Percentiles rank a stretch among this genome's conserved stretches.
phyloP scores from a whole-genome alignment of 2,113 vertebrate species.

The Indri indri region DNA sequence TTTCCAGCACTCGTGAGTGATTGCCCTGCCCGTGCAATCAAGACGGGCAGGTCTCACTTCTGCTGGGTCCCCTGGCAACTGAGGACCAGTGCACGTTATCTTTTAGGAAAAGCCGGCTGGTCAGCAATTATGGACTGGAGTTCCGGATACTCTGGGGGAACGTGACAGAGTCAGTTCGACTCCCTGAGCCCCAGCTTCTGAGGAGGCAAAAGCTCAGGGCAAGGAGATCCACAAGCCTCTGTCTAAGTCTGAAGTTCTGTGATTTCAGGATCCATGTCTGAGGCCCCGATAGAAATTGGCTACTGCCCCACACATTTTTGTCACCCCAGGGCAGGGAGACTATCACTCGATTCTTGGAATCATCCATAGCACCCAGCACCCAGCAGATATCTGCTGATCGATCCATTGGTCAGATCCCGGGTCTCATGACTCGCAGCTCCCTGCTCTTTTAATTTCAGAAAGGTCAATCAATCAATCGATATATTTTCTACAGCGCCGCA shows the following conservation, averaged over 20 bases:
- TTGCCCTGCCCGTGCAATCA: fast-evolving
- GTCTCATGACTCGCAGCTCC: background rate
- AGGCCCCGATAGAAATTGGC: background rate
- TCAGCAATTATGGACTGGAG: background rate
- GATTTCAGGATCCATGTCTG: too few species aligned
- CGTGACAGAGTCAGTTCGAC: fast-evolving
- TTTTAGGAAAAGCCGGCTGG: background rate
- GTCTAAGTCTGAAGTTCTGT: too few species aligned
- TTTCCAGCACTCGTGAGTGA: background rate
- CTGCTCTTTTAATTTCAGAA: slow-evolving; percentile 65
- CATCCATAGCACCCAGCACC: background rate
- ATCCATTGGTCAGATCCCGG: slow-evolving; percentile 16
- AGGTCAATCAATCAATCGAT: slow-evolving; percentile 58
- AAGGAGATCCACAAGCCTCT: background rate
- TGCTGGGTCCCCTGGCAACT: fast-evolving
- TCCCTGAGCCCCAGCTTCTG: background rate
- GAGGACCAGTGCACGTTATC: fast-evolving
- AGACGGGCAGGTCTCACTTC: background rate
- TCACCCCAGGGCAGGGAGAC: background rate
- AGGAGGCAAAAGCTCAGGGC: fast-evolving
- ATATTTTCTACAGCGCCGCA: background rate
- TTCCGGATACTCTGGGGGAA: fast-evolving
- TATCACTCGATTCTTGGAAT: background rate
- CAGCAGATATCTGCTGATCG: background rate
- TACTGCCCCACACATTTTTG: fast-evolving